These are phyloP conservation scores for Holothuria leucospilota DNA, from an alignment of 53 echinoderm and acorn worm species.

Conservation along the genomic window DNA sequence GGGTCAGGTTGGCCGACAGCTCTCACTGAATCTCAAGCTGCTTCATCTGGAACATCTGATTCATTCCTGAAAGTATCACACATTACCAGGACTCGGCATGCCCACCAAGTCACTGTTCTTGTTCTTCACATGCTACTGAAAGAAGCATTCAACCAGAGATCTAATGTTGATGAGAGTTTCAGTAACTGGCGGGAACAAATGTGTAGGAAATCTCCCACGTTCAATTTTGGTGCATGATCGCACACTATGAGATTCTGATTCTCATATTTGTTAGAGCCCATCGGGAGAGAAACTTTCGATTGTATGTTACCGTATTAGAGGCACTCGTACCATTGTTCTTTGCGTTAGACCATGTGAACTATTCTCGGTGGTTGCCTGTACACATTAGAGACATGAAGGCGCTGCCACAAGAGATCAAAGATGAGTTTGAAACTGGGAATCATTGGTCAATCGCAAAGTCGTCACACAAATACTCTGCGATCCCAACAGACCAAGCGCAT, in stretches of 20 bases:
- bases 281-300: constrained; percentile 18
- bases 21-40: constrained; percentile 31
- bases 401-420: constrained; percentile 54
- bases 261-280: constrained; percentile 47
- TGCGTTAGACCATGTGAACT: constrained; percentile 48
- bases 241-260: constrained; percentile 47
- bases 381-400: constrained; percentile 55
- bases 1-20: constrained; percentile 49
- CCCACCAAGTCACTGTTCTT: constrained; percentile 39
- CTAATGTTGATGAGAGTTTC: neutral
- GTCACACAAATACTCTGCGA: neutral
- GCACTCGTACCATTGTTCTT: neutral
- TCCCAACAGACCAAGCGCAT: too few relatives aligned
- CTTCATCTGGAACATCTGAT: constrained; percentile 51
- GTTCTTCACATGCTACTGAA: constrained; percentile 13
- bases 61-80: constrained; percentile 58
- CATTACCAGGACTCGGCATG: constrained; percentile 21
- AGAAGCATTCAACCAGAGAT: constrained; percentile 15
- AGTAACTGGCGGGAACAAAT: constrained; percentile 49
- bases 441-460: constrained; percentile 22
- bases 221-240: constrained; percentile 4
- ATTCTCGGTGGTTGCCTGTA: constrained; percentile 42
- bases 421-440: constrained; percentile 50
- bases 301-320: constrained; percentile 38
- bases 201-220: constrained; percentile 52